phyloP scores from a whole-genome alignment of 2,113 vertebrate species.

The Abramis brama region DNA sequence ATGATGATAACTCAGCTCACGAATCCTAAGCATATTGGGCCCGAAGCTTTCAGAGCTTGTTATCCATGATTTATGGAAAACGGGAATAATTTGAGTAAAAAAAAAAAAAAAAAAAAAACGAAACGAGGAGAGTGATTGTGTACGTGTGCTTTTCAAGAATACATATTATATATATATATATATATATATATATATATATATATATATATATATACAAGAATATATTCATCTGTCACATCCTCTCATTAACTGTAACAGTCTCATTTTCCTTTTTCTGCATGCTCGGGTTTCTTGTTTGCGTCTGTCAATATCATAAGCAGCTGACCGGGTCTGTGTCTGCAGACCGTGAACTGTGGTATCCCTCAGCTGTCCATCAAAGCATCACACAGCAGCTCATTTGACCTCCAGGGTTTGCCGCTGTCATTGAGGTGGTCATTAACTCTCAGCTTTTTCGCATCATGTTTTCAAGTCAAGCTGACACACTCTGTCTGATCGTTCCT shows the following conservation, averaged over 20 bases:
- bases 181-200: too few species aligned
- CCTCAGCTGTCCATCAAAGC: slow-evolving; percentile 24
- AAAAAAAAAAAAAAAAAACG: not conserved
- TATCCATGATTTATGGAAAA: slow-evolving; percentile 23
- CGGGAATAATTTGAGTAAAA: not conserved
- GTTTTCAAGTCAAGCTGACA: slow-evolving; percentile 28
- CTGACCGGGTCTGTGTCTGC: not conserved
- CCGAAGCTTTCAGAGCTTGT: not conserved
- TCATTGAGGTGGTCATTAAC: slow-evolving; percentile 34
- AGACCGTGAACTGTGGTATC: not conserved
- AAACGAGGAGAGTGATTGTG: not conserved
- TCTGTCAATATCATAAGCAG: slow-evolving; percentile 28
- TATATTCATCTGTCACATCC: not conserved
- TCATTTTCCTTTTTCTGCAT: not conserved
- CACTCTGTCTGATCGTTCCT: not conserved
- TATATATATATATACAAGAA: too few species aligned
- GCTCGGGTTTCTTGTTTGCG: not conserved
- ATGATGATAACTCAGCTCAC: slow-evolving; percentile 22
- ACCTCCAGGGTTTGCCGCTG: slow-evolving; percentile 24
- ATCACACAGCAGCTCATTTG: slow-evolving; percentile 4
- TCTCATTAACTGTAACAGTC: slow-evolving; percentile 9
- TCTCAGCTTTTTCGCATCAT: slow-evolving; percentile 10
- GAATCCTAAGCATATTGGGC: not conserved
- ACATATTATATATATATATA: too few species aligned
- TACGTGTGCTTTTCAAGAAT: not conserved